Percentiles rank a stretch among this genome's conserved stretches.
phyloP scores from a whole-genome alignment of 2,797 vertebrate genomes.

The Catostomus latipinnis region DNA sequence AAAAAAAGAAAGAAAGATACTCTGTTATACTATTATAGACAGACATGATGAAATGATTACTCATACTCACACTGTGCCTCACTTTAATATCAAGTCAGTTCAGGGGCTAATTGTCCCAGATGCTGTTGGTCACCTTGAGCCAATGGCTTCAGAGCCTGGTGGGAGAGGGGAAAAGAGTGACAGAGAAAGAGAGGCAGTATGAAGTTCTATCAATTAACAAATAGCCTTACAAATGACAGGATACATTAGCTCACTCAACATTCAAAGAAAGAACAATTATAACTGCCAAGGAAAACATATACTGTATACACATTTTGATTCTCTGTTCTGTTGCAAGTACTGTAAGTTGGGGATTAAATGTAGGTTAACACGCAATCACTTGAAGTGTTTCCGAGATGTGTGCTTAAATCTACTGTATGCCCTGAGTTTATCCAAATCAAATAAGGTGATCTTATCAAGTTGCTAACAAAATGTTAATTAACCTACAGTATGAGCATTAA shows the following conservation, averaged over 20 bases:
- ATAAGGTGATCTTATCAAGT: constrained; percentile 28
- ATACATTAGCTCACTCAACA: neutral
- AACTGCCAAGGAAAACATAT: neutral
- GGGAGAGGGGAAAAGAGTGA: constrained; percentile 44
- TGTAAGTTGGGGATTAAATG: neutral
- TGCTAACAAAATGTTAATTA: constrained; percentile 36
- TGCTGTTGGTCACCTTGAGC: constrained; percentile 81
- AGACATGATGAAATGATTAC: constrained; percentile 18
- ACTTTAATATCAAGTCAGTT: constrained; percentile 70
- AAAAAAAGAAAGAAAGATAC: too few species aligned
- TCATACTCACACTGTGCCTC: constrained; percentile 25
- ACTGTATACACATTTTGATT: constrained; percentile 16
- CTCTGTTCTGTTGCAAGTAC: constrained; percentile 3
- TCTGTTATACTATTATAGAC: neutral
- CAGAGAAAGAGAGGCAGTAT: constrained; percentile 30
- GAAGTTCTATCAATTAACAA: constrained; percentile 33
- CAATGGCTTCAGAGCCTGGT: constrained; percentile 60
- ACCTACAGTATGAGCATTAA: constrained; percentile 9
- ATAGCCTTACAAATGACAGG: constrained; percentile 1
- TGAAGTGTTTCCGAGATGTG: neutral
- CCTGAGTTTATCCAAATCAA: constrained; percentile 38
- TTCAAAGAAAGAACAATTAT: neutral
- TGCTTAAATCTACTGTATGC: constrained; percentile 9
- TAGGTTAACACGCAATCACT: constrained; percentile 23
- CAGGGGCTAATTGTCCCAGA: constrained; percentile 71